phyloP scores from a whole-genome alignment of 2,888 invertebrate species.

The Pandemis cinnamomeana region DNA sequence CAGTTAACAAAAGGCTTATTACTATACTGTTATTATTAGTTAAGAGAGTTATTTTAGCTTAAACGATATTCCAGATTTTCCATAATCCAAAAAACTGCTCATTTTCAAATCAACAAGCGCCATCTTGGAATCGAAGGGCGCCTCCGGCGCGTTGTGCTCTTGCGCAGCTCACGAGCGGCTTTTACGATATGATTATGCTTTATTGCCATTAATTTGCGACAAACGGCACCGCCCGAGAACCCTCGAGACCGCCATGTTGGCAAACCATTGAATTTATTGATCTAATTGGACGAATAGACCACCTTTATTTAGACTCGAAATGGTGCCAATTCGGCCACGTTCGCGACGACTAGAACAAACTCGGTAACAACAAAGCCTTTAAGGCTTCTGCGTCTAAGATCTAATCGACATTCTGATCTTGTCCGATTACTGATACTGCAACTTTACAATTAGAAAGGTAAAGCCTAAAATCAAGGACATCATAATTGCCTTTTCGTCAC shows the following conservation, averaged over 20 bases:
- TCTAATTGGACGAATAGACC: conserved; percentile 48
- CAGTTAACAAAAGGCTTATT: no score
- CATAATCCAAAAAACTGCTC: conserved; percentile 45
- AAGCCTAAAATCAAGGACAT: conserved; percentile 49
- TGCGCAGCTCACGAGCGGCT: conserved; percentile 57
- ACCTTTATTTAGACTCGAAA: conserved; percentile 31
- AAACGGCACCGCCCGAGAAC: conserved; percentile 76
- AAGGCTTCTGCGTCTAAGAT: conserved; percentile 8
- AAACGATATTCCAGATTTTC: not conserved
- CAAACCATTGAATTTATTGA: conserved; percentile 63
- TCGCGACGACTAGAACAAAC: conserved; percentile 39
- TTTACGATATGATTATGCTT: conserved; percentile 81
- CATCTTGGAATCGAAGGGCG: conserved; percentile 67
- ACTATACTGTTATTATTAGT: no score
- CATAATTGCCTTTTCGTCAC: conserved; percentile 42
- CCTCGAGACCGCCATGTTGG: conserved; percentile 68
- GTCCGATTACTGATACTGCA: conserved; percentile 24
- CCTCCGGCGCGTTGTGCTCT: conserved; percentile 57
- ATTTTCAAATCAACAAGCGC: conserved; percentile 61
- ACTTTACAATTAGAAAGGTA: conserved; percentile 58
- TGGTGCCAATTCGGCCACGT: conserved; percentile 52
- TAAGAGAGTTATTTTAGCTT: not conserved
- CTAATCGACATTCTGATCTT: conserved; percentile 29
- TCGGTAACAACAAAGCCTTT: conserved; percentile 9
- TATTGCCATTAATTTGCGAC: conserved; percentile 82